phyloP scores from a whole-genome alignment of 2,113 vertebrate species.

The Microcebus griseorufus region DNA sequence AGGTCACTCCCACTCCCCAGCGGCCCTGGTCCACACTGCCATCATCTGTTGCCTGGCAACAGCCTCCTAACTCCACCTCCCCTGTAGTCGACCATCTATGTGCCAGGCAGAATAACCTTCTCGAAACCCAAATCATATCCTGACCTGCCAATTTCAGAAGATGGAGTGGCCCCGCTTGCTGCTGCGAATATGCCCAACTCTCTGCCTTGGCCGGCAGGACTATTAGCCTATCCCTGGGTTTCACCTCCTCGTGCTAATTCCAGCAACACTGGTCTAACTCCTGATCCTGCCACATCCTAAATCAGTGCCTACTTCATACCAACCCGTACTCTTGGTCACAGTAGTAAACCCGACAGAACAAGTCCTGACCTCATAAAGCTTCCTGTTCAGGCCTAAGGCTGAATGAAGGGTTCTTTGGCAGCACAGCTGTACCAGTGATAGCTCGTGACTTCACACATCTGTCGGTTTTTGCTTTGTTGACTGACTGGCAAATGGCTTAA shows the following conservation, averaged over 20 bases:
- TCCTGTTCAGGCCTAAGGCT: not conserved
- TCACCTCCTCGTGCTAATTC: not conserved
- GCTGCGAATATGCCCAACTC: not conserved
- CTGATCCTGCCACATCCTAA: no score
- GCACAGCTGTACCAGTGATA: fast-evolving
- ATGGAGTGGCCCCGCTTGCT: not conserved
- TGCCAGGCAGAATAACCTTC: not conserved
- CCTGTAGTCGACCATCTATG: not conserved
- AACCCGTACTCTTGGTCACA: not conserved
- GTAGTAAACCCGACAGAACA: no score
- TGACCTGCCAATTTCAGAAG: not conserved
- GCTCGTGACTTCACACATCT: fast-evolving
- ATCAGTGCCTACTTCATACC: fast-evolving
- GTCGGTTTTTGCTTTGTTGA: not conserved
- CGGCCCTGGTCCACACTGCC: not conserved
- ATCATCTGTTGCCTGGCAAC: not conserved
- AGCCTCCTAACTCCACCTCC: not conserved
- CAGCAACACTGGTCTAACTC: not conserved
- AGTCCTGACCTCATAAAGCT: not conserved
- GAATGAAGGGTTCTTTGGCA: no score
- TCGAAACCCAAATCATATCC: not conserved
- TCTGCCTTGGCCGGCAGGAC: not conserved
- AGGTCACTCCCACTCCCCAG: no score
- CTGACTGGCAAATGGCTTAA: not conserved
- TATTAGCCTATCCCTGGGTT: not conserved